Conservation (phyloP, 2,888 invertebrate species). For the Acleris holmiana region DNA sequence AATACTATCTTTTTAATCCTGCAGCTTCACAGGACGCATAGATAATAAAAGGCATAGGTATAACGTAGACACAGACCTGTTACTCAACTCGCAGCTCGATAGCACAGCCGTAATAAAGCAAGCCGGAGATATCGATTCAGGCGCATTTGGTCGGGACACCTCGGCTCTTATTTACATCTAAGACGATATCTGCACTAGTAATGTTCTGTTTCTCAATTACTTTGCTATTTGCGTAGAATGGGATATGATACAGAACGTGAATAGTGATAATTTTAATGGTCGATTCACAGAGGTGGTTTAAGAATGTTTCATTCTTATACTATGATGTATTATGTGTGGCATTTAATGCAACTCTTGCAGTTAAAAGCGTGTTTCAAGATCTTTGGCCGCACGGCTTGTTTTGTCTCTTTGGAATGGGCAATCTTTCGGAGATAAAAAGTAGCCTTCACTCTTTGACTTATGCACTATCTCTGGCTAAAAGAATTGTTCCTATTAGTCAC, state of each 20-base stretch:
- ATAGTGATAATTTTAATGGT: neutral
- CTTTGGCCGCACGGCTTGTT: no score
- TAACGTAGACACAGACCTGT: constrained; percentile 32
- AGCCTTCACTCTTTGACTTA: no score
- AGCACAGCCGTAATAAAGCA: constrained; percentile 33
- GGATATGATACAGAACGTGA: constrained; percentile 14
- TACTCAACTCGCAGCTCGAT: constrained; percentile 26
- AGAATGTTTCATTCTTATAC: no score
- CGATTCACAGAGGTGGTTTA: no score
- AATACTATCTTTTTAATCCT: neutral
- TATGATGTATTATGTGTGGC: no score
- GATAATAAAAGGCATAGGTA: constrained; percentile 14
- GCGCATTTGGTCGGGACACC: constrained; percentile 34
- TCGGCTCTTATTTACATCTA: constrained; percentile 37
- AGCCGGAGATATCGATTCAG: constrained; percentile 36
- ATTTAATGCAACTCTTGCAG: no score
- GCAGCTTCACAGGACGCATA: constrained; percentile 3
- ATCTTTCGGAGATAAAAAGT: no score
- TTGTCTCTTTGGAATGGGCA: no score
- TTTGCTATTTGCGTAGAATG: constrained; percentile 10
- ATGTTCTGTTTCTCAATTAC: constrained; percentile 20
- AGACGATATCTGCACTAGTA: constrained; percentile 24
- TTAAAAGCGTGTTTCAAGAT: no score
- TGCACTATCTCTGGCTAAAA: no score
- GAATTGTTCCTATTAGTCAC: no score